These are phyloP conservation scores for Poecilia gillii DNA, from an alignment of 2,797 vertebrate species.

Conservation along the genomic window DNA sequence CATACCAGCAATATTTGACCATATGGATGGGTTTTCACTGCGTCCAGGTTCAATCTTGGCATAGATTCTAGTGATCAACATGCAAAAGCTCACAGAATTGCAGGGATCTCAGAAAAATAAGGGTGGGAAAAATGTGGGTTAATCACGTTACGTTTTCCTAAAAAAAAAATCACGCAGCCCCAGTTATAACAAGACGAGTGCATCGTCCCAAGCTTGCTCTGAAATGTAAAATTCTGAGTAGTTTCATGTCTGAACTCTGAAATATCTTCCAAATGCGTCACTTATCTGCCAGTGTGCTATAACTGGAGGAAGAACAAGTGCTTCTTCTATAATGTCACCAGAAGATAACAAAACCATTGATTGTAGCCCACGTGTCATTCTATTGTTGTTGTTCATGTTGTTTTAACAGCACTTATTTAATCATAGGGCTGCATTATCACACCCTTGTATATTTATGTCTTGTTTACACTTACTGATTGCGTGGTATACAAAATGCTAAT, in stretches of 20 bases:
- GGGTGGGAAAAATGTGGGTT: background rate
- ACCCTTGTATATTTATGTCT: constrained; percentile 10
- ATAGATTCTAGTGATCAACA: background rate
- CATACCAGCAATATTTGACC: background rate
- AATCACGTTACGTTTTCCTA: background rate
- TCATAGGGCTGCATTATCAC: constrained; percentile 3
- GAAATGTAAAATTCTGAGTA: background rate
- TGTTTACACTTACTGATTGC: constrained; percentile 3
- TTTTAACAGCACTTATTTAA: constrained; percentile 6
- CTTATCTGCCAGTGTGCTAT: background rate
- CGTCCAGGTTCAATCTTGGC: background rate
- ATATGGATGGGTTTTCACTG: background rate
- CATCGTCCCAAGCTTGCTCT: background rate
- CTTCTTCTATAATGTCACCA: background rate
- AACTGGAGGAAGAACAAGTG: background rate
- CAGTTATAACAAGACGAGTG: background rate
- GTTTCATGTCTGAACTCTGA: background rate
- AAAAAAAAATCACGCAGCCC: background rate
- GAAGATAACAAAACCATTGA: background rate
- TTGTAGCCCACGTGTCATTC: background rate
- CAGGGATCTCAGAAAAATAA: background rate
- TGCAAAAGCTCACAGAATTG: background rate
- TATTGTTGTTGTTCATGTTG: background rate
- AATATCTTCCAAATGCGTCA: background rate
- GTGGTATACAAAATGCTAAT: background rate